Evolutionary conservation across 2,888 invertebrate genomes (phyloP).

Genomic region (Pelosia muscerda): DNA sequence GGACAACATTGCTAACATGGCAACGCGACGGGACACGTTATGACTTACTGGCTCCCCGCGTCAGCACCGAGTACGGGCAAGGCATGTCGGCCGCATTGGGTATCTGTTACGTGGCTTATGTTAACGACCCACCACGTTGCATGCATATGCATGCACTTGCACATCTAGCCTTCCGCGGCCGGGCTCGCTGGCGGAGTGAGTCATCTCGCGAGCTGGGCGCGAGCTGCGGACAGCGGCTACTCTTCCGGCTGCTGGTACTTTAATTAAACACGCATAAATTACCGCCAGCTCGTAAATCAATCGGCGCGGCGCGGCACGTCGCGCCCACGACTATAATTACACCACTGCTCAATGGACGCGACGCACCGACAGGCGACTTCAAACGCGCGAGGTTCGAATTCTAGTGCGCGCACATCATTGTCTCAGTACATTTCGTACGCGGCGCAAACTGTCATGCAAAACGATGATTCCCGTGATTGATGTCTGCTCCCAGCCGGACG

Average conservation of each 20-base stretch:
- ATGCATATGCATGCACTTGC: conserved; percentile 27
- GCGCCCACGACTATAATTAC: conserved; percentile 52
- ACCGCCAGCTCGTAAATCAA: conserved; percentile 73
- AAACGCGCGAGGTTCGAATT: conserved; percentile 64
- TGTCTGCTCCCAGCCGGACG: conserved; percentile 1
- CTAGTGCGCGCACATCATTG: conserved; percentile 61
- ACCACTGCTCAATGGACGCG: conserved; percentile 63
- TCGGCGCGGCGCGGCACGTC: conserved; percentile 62
- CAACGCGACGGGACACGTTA: conserved; percentile 38
- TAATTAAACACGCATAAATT: conserved; percentile 83
- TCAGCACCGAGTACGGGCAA: conserved; percentile 39
- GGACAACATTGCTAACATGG: conserved; percentile 48
- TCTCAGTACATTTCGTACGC: conserved; percentile 45
- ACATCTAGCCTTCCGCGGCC: conserved; percentile 32
- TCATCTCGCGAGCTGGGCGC: conserved; percentile 40
- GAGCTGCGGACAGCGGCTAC: conserved; percentile 34
- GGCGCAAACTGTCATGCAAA: conserved; percentile 21
- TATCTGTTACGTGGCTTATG: conserved; percentile 40
- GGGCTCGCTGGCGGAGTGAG: conserved; percentile 36
- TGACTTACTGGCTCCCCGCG: conserved; percentile 49
- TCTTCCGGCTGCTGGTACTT: conserved; percentile 81
- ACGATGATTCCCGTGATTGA: conserved; percentile 30
- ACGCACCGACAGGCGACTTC: conserved; percentile 52
- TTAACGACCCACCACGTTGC: conserved; percentile 32
- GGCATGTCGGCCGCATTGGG: conserved; percentile 25